phyloP scores from a whole-genome alignment of 2,113 vertebrate species.

The Indicator indicator region DNA sequence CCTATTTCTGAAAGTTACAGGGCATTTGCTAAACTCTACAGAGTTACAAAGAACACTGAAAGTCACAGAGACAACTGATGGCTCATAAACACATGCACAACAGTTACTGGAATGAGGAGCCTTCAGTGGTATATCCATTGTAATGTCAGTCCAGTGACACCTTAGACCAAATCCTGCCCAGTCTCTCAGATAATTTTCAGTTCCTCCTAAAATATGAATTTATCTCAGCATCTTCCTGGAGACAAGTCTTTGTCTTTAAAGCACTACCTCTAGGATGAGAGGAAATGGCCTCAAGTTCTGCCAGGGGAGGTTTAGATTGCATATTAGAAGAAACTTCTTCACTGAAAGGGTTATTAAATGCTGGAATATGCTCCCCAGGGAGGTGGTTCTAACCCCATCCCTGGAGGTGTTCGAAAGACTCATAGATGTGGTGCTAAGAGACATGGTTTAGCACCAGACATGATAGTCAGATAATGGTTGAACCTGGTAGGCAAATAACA shows the following conservation, averaged over 20 bases:
- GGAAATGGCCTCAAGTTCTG: too few species aligned
- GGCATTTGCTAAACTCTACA: background rate
- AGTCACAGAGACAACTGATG: background rate
- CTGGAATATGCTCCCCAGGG: too few species aligned
- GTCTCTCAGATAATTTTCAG: background rate
- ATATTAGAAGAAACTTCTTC: too few species aligned
- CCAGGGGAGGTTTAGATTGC: too few species aligned
- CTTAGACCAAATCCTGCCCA: background rate
- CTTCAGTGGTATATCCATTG: rapidly evolving
- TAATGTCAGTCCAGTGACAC: background rate
- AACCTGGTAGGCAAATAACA: too few species aligned
- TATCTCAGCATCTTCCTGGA: background rate
- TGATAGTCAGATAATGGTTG: too few species aligned
- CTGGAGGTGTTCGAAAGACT: too few species aligned
- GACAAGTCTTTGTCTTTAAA: background rate
- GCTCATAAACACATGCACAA: background rate
- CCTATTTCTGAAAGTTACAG: background rate
- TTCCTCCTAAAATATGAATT: background rate
- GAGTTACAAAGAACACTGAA: background rate
- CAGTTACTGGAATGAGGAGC: background rate
- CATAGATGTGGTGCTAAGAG: too few species aligned
- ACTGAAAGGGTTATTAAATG: too few species aligned
- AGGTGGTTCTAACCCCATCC: too few species aligned
- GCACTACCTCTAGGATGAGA: too few species aligned
- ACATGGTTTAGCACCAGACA: too few species aligned